These are phyloP conservation scores for Tetraneura akinire DNA, from an alignment of 1,140 invertebrate genomes.

Conservation along the genomic window DNA sequence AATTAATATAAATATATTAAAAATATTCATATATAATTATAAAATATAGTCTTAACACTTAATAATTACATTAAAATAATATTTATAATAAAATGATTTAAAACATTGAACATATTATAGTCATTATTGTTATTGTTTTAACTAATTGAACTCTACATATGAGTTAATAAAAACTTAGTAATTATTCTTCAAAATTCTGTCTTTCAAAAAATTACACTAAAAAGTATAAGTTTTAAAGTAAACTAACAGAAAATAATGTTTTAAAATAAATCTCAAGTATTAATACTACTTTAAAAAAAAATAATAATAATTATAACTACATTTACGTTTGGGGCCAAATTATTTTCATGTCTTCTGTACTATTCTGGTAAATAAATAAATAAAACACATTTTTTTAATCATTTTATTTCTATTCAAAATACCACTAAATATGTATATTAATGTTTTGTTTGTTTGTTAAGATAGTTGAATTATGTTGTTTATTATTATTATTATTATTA, in stretches of 20 bases:
- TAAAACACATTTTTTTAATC: neutral
- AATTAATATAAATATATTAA: neutral
- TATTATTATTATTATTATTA: conserved; percentile 46
- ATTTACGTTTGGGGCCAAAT: conserved; percentile 46
- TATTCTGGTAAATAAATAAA: conserved; percentile 19
- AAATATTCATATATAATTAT: conserved; percentile 1
- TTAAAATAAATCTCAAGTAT: no score
- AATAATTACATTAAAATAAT: neutral
- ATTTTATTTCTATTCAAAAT: conserved; percentile 24
- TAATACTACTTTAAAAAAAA: neutral
- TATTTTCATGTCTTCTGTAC: conserved; percentile 19
- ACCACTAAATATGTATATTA: conserved; percentile 30
- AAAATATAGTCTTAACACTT: neutral
- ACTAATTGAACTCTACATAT: neutral
- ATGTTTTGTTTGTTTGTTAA: conserved; percentile 51
- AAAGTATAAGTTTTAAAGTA: conserved; percentile 15
- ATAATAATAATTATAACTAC: conserved; percentile 10
- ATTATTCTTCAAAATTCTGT: conserved; percentile 47
- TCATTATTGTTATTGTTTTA: conserved; percentile 42
- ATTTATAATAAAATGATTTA: neutral
- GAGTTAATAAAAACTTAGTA: neutral
- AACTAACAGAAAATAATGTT: no score
- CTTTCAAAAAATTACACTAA: conserved; percentile 26
- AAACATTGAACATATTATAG: conserved; percentile 23
- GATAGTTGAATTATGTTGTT: conserved; percentile 51